These are phyloP conservation scores for Temnothorax rugatulus DNA, from an alignment of 2,888 invertebrate genomes.

Conservation along the genomic window DNA sequence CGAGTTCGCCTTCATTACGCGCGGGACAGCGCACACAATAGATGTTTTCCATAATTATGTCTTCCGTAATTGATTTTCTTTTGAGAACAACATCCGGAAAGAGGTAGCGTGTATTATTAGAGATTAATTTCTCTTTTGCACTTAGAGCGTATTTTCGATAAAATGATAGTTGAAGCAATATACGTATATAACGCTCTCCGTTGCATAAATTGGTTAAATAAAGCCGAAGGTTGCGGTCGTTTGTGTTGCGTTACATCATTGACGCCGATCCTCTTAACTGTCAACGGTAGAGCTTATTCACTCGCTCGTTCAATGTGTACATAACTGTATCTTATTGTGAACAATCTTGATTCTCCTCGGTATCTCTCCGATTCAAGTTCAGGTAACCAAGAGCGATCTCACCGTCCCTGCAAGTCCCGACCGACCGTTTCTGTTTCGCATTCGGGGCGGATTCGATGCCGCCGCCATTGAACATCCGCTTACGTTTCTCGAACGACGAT, in stretches of 20 bases:
- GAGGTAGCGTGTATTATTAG: neutral
- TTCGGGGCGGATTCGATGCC: conserved; percentile 16
- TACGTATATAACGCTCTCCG: neutral
- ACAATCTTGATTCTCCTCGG: conserved; percentile 35
- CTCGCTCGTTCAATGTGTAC: conserved; percentile 23
- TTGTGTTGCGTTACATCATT: conserved; percentile 16
- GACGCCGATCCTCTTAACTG: conserved; percentile 41
- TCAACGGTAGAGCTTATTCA: neutral
- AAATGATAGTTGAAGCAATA: neutral
- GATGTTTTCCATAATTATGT: conserved; percentile 20
- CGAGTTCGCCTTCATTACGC: conserved; percentile 1
- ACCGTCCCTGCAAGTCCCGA: conserved; percentile 33
- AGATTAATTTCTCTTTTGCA: neutral
- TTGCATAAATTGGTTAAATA: conserved; percentile 18
- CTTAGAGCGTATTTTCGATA: neutral
- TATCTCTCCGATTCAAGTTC: conserved; percentile 27
- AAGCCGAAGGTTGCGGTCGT: neutral
- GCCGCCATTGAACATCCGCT: conserved; percentile 27
- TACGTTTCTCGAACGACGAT: conserved; percentile 41
- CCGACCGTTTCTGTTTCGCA: conserved; percentile 48
- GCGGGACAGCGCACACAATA: neutral
- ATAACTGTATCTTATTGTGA: conserved; percentile 34
- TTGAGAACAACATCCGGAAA: neutral
- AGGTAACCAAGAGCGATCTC: conserved; percentile 48
- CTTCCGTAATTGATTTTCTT: neutral